phyloP scores from a whole-genome alignment of 2,888 invertebrate species.

The Thymelicus acteon region DNA sequence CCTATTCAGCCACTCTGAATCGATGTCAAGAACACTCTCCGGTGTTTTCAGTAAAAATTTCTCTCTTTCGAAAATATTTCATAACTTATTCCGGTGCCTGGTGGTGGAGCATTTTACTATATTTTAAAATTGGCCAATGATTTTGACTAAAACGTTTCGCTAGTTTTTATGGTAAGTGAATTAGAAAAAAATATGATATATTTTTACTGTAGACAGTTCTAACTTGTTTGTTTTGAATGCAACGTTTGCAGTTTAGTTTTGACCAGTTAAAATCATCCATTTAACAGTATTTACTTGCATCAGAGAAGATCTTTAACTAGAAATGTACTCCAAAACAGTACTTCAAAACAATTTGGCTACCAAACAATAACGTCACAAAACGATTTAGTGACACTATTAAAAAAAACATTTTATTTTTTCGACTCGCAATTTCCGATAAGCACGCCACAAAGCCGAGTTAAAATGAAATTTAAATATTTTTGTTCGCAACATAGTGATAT shows the following conservation, averaged over 20 bases:
- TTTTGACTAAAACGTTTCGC: constrained; percentile 4
- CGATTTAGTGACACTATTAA: no score
- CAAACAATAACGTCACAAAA: neutral
- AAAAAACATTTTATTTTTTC: neutral
- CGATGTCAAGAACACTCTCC: constrained; percentile 41
- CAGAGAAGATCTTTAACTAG: no score
- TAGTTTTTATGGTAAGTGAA: neutral
- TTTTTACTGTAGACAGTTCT: neutral
- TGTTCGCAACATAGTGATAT: constrained; percentile 6
- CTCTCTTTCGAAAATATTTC: constrained; percentile 34
- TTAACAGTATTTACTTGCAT: no score
- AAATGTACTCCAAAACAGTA: neutral
- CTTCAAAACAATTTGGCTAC: neutral
- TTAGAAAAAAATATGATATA: neutral
- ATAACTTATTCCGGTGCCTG: constrained; percentile 22
- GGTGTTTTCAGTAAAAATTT: constrained; percentile 40
- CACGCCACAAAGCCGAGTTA: neutral
- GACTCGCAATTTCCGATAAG: constrained; percentile 1
- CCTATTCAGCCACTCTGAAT: constrained; percentile 43
- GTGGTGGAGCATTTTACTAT: neutral
- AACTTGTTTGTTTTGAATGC: no score
- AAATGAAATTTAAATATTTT: constrained; percentile 28
- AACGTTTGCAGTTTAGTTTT: no score
- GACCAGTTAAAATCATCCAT: no score
- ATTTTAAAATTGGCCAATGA: constrained; percentile 28